These are phyloP conservation scores for Eurystomus glaucurus DNA, from an alignment of 2,797 vertebrate genomes.

Conservation along the genomic window DNA sequence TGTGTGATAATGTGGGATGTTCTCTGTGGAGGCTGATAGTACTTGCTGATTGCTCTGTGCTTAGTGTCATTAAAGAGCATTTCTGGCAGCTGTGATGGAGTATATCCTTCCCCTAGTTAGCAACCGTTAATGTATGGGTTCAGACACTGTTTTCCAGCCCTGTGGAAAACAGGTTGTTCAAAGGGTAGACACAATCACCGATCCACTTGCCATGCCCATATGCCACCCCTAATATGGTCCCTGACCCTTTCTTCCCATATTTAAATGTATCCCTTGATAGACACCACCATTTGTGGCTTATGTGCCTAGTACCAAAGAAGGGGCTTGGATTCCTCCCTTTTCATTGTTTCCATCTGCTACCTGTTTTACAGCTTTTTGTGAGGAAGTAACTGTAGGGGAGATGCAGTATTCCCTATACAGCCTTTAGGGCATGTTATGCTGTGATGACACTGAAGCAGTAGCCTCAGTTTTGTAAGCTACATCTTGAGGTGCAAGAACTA, in stretches of 20 bases:
- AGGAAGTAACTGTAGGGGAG: background rate
- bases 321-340: background rate
- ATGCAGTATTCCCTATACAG: background rate
- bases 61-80: background rate
- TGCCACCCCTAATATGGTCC: fast-evolving
- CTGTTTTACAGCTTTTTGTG: background rate
- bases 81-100: background rate
- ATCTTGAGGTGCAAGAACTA: background rate
- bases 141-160: background rate
- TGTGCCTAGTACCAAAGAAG: background rate
- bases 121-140: background rate
- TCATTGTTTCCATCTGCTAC: background rate
- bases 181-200: background rate
- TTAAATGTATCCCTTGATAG: background rate
- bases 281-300: background rate
- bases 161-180: background rate
- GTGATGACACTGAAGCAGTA: background rate
- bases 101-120: background rate
- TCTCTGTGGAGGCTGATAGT: background rate
- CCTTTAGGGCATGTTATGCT: background rate
- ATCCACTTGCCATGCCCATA: fast-evolving
- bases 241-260: background rate
- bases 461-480: background rate
- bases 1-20: background rate
- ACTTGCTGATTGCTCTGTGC: background rate